These are phyloP conservation scores for Sinosuthora webbiana DNA, from an alignment of 2,113 vertebrate genomes.

Conservation along the genomic window DNA sequence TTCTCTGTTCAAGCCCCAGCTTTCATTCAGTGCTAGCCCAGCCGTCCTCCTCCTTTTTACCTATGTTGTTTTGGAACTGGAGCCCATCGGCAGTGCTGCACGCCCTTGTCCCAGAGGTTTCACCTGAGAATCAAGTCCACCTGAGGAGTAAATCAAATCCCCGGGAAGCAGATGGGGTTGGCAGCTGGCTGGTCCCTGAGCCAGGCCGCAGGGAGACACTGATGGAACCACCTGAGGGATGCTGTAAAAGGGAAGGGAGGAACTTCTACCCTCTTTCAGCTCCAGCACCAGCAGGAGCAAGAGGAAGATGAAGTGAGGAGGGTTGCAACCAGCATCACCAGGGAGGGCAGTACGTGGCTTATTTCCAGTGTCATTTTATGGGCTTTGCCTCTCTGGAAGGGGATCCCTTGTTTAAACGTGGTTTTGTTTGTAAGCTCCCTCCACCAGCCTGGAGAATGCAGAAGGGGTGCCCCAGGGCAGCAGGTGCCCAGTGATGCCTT, in stretches of 20 bases:
- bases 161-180: neutral
- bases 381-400: neutral
- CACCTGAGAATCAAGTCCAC: neutral
- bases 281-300: rapidly evolving
- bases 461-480: neutral
- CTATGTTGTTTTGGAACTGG: neutral
- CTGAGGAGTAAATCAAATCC: neutral
- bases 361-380: neutral
- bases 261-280: rapidly evolving
- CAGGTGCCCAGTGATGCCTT: neutral
- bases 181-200: neutral
- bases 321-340: neutral
- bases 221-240: neutral
- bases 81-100: rapidly evolving
- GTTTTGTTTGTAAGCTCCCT: neutral
- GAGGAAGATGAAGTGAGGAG: neutral
- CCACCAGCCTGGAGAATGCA: neutral
- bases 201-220: neutral
- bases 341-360: rapidly evolving
- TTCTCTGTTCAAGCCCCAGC: neutral
- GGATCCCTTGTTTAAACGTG: neutral
- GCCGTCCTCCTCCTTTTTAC: neutral
- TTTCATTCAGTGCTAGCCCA: neutral
- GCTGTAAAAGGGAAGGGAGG: neutral
- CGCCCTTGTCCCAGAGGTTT: neutral